Evolutionary conservation across 2,113 vertebrate species (phyloP), one percentile per base, ranked within the genome.

Genomic region (Rousettus leschenaultii): DNA sequence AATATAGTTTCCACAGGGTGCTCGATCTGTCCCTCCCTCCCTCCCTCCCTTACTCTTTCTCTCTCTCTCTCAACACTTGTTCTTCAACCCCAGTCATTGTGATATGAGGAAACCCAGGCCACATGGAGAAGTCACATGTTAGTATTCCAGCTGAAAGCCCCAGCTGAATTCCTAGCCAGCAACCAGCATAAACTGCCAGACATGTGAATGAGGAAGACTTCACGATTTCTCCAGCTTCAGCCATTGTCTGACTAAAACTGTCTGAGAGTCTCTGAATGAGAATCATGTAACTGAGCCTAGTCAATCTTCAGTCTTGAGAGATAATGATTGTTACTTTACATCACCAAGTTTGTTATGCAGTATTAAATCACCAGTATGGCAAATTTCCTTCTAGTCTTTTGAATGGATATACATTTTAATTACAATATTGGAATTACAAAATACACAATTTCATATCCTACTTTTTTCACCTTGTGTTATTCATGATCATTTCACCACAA

Each of bases 41-140:
- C 45, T 48, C 45, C 45, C 45, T 48, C 57, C 43, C 43, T 45
- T 9, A 7, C 43, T 45, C 43, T 45, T 45, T 85, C 26, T 16
- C 38, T 90, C 55, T 85, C 82, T 93, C 19, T 77, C 14, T 33
- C 55, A 30, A 89, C 43, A 93, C 74, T 90, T 86, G 40, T 86
- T 93, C 89, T 85, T 92, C 84, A 65, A 95, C 92, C 45, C 48
- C 65, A 96, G 78, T 57, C 71, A 22, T 79, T 51, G 43, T 61
- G n/a, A 75, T 59, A 75, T 93, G 66, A 95, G 57, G 18, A 96
- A 89, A 92, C 59, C 40, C 66, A 86, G 90, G 59, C 74, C 86
- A 94, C 70, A 92, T 71, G 38, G 77, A 96, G 26, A 96, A 79
- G 68, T 77, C 84, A 82, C 40, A 75, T 82, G 86, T 82, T 89